Evolutionary conservation across 1,140 invertebrate species (phyloP).

Genomic region (Neotoxoptera formosana): DNA sequence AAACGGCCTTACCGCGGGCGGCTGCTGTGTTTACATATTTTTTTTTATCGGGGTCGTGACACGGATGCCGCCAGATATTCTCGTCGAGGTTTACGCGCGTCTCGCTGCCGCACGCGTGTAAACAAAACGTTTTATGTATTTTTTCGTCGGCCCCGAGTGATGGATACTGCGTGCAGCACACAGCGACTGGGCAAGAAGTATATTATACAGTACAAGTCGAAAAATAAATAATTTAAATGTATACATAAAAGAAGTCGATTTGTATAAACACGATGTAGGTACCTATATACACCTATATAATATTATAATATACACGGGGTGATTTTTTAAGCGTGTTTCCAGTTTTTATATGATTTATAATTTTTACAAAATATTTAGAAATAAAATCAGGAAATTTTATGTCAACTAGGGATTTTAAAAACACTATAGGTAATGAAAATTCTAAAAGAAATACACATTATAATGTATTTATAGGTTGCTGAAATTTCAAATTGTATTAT

Average conservation of each 20-base stretch:
- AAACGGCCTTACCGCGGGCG: background rate
- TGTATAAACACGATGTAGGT: background rate
- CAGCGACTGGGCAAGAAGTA: background rate
- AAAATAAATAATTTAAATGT: background rate
- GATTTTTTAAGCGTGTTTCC: background rate
- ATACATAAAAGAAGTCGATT: background rate
- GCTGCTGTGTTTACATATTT: background rate
- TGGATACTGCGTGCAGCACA: background rate
- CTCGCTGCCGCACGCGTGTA: background rate
- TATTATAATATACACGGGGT: background rate
- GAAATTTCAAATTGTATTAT: too few relatives aligned
- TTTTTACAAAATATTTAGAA: too few relatives aligned
- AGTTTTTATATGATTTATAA: background rate
- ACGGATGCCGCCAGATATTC: background rate
- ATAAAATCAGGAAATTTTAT: too few relatives aligned
- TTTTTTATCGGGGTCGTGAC: background rate
- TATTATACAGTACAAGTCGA: background rate
- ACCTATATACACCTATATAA: too few relatives aligned
- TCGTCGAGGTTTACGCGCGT: background rate
- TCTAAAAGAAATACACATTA: too few relatives aligned
- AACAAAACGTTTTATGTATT: background rate
- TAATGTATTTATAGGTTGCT: too few relatives aligned
- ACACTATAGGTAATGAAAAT: too few relatives aligned
- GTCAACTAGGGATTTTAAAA: too few relatives aligned
- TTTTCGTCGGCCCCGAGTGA: background rate